Base-by-base conservation (phyloP, 1,140 invertebrate genomes). In the Cotesia vestalis region DNA sequence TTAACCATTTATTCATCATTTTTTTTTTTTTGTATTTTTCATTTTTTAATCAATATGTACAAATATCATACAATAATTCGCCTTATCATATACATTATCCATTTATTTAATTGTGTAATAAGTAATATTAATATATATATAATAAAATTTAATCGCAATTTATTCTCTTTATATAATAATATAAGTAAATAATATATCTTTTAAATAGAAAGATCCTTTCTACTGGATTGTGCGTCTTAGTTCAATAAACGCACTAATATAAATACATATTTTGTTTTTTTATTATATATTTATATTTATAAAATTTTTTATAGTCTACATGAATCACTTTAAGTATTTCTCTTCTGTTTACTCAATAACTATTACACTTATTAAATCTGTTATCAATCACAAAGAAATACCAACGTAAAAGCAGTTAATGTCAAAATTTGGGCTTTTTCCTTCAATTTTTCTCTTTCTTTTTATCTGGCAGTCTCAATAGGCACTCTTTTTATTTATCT, bases 301-400 rank as follows among this genome's bases (percentile, higher is more conserved):
- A 80, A 82, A 81, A 81, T 80, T 83, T 79, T 81, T 74, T 81
- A 80, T 83, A 82, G 78, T 79, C 80, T 83, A 82, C 77, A 79
- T 80, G 79, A 80, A 81, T 82, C 80, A 80, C 80, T 81, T 79
- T 79, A 79, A 81, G 78, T 83, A 80, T 80, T 80, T 79, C 75
- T 81, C 76, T 73, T 71, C 27, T 38, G 11, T 9, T 68, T 51
- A 36, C n/a, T 64, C 40, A 46, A 46, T 46, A 46, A 46, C 40
- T 46, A 46, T 46, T 40, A 9, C 11, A 46, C 12, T 57, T 40
- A 40, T 34, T 35, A 35, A 11, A 36, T 66, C 17, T 51, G 79
- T 66, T 75, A 77, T 80, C 75, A 81, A 81, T 83, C 79, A 80
- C 80, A 83, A 81, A 70, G 20, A 82, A 78, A 81, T 83, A 82